These are phyloP conservation scores for Procambarus virginalis DNA, from an alignment of 1,140 invertebrate species.

Conservation along the genomic window DNA sequence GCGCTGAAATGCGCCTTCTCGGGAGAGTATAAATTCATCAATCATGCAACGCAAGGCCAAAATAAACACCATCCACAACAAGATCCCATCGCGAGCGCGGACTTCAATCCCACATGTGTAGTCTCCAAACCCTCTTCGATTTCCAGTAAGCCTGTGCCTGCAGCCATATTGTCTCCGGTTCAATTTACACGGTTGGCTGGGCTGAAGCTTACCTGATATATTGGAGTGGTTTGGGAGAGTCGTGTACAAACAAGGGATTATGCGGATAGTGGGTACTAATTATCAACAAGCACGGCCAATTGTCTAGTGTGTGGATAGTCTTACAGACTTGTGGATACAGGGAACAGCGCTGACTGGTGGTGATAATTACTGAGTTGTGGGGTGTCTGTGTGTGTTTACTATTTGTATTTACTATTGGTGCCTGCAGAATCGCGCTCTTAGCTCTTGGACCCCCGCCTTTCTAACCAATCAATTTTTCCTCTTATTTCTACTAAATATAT, in stretches of 20 bases:
- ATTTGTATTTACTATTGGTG: too few relatives aligned
- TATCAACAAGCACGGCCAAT: slow-evolving; percentile 58
- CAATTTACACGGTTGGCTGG: slow-evolving; percentile 60
- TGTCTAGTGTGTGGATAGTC: slow-evolving; percentile 53
- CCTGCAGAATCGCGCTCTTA: too few relatives aligned
- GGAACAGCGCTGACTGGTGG: slow-evolving; percentile 2
- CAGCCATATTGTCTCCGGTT: slow-evolving; percentile 61
- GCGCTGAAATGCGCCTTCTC: too few relatives aligned
- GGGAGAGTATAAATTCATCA: slow-evolving; percentile 18
- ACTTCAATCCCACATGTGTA: slow-evolving; percentile 30
- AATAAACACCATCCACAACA: slow-evolving; percentile 8
- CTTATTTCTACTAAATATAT: too few relatives aligned
- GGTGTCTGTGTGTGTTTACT: slow-evolving; percentile 16
- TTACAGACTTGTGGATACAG: slow-evolving; percentile 37
- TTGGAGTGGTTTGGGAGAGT: slow-evolving; percentile 53
- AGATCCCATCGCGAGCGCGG: not conserved
- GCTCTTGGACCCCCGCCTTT: too few relatives aligned
- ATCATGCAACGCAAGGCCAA: not conserved
- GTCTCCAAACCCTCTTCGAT: slow-evolving; percentile 29
- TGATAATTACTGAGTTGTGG: slow-evolving; percentile 24
- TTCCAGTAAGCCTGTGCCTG: slow-evolving; percentile 44
- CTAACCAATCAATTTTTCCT: too few relatives aligned
- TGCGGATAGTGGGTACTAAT: slow-evolving; percentile 48
- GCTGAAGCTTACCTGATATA: slow-evolving; percentile 53
- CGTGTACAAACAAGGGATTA: slow-evolving; percentile 67